Percentiles rank a stretch among this genome's conserved stretches.
Evolutionary conservation across 1,140 invertebrate genomes (phyloP).

Genomic region (Aphaenogaster ashmeadi): DNA sequence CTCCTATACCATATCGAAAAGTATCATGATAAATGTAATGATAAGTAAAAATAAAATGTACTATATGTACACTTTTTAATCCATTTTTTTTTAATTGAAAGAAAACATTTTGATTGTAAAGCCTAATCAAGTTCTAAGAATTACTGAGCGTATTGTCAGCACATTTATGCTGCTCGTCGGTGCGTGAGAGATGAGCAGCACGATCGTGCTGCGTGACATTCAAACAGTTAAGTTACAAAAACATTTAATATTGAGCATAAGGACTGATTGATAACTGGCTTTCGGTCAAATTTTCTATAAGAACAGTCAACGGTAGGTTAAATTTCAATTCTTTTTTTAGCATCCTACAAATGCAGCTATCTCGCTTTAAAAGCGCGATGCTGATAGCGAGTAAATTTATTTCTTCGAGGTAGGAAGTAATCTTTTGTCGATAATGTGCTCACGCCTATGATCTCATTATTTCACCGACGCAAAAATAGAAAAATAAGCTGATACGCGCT

Average conservation of each 20-base stretch:
- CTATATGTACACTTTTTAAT: neutral
- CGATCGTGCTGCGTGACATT: neutral
- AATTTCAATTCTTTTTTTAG: neutral
- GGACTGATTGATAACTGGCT: neutral
- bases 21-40: neutral
- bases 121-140: neutral
- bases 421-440: constrained; percentile 50
- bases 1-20: neutral
- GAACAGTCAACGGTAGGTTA: neutral
- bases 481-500: constrained; percentile 50
- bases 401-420: constrained; percentile 42
- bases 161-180: neutral
- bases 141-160: neutral
- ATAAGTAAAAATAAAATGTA: neutral
- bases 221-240: neutral
- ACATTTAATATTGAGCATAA: neutral
- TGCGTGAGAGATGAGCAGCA: neutral
- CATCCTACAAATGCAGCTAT: neutral
- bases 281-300: neutral
- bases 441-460: constrained; percentile 54
- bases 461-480: constrained; percentile 53
- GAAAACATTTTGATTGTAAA: neutral
- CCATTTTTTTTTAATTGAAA: neutral
- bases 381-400: constrained; percentile 20
- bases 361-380: constrained; percentile 32